Base-by-base conservation (phyloP, 2,888 invertebrate genomes). In the Drosophila nigricruria region DNA sequence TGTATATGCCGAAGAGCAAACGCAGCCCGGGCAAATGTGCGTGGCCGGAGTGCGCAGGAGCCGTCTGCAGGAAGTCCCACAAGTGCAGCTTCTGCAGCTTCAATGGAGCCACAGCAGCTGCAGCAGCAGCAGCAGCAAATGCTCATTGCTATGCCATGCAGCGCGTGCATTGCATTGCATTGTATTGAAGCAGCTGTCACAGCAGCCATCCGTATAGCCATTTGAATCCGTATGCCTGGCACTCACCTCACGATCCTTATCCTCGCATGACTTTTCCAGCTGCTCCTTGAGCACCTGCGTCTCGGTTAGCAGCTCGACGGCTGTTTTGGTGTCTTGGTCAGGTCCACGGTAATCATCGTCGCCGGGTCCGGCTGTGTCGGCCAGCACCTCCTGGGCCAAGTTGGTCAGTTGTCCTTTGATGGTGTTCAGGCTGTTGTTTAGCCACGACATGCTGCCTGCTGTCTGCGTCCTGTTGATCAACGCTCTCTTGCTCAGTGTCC, bases 311-410 rank as follows among this genome's bases (percentile, higher is more conserved):
- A 93, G 87, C 18, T 90, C 82, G 5, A 88, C 54, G 0, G 86
- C 81, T 16, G 87, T 81, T 40, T 68, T 82, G n/a, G 77, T 53
- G 40, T 77, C 82, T 0, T 72, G 34, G 60, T 79, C 73, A 42
- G 72, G 34, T 18, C 79, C 77, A 23, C 79, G 79, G 67, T 90
- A 84, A 38, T 91, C 88, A 27, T 75, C 82, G 76, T 91, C 79
- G 70, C 91, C 88, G 76, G 92, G 87, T 93, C 94, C 91, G 94
- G 94, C 88, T 95, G 95, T 88, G 94, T 97, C 97, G 77, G 96
- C 95, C 91, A 98, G 94, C 84, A 98, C 97, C 93, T 97, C 97
- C 92, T 96, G 96, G 68, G 98, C 97, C 90, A 98, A 96, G 93
- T 95, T 97, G 38, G 96, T 95, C 89, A 98, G 95, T 94, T 98